phyloP scores from a whole-genome alignment of 1,140 invertebrate species.

The Drosophila kohkoa region DNA sequence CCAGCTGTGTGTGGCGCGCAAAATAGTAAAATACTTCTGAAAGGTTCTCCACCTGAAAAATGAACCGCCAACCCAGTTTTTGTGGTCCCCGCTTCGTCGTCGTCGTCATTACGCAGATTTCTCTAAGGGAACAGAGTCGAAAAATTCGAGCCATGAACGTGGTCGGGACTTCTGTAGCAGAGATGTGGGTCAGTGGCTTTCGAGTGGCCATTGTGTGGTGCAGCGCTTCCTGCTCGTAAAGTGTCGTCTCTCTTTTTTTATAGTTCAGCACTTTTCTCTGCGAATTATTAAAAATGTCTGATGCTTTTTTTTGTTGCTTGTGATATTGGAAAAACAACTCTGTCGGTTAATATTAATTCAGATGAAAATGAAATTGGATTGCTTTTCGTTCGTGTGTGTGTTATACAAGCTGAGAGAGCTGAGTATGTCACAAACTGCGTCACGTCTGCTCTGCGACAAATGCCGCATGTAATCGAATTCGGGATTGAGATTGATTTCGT shows the following conservation, averaged over 20 bases:
- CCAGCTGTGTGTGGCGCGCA: constrained; percentile 9
- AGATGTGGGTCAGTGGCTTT: constrained; percentile 23
- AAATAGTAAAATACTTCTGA: constrained; percentile 24
- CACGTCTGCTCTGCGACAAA: constrained; percentile 34
- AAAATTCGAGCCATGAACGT: constrained; percentile 26
- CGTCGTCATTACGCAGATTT: constrained; percentile 65
- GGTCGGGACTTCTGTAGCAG: background rate
- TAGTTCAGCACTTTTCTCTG: background rate
- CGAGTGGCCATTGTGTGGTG: constrained; percentile 1
- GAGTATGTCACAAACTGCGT: constrained; percentile 18
- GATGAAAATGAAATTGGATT: background rate
- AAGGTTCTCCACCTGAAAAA: constrained; percentile 50
- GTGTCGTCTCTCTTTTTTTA: constrained; percentile 9
- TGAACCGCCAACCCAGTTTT: constrained; percentile 30
- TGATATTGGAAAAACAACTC: background rate
- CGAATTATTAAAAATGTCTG: background rate
- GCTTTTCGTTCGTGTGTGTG: background rate
- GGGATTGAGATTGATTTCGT: constrained; percentile 64
- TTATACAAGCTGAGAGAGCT: background rate
- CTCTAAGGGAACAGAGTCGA: constrained; percentile 50
- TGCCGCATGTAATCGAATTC: constrained; percentile 39
- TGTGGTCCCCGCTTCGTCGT: constrained; percentile 2
- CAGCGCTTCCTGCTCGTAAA: constrained; percentile 23
- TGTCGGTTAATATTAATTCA: background rate
- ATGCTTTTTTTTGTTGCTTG: background rate